phyloP scores from a whole-genome alignment of 2,888 invertebrate species.

The Leucophora obtusa region DNA sequence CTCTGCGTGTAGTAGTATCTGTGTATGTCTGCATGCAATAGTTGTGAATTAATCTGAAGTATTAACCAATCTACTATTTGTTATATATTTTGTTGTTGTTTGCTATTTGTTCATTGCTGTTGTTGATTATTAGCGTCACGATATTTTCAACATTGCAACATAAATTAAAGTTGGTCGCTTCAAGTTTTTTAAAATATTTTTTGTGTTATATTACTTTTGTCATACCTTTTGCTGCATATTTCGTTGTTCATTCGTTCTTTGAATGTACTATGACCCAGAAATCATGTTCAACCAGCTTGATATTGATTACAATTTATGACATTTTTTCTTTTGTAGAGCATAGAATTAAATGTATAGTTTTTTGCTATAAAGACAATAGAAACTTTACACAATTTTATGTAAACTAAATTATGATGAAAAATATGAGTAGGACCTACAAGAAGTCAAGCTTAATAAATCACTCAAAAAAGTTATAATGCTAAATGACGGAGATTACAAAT shows the following conservation, averaged over 20 bases:
- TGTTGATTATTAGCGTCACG: constrained; percentile 62
- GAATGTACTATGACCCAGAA: constrained; percentile 60
- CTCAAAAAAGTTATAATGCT: constrained; percentile 34
- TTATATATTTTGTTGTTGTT: constrained; percentile 24
- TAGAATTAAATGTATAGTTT: background rate
- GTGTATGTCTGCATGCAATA: background rate
- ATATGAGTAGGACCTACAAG: constrained; percentile 18
- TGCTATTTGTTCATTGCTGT: constrained; percentile 33
- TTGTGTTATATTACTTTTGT: constrained; percentile 23
- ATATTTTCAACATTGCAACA: constrained; percentile 62
- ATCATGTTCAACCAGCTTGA: constrained; percentile 61
- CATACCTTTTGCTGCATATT: constrained; percentile 34
- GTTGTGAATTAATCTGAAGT: constrained; percentile 53
- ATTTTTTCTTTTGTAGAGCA: background rate
- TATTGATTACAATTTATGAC: constrained; percentile 59
- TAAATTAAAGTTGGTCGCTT: constrained; percentile 62
- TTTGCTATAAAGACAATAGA: constrained; percentile 27
- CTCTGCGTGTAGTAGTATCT: no score
- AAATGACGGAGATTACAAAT: constrained; percentile 15
- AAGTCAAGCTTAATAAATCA: constrained; percentile 44
- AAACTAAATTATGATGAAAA: constrained; percentile 9
- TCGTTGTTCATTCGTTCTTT: constrained; percentile 33
- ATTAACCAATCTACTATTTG: constrained; percentile 56
- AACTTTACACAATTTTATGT: constrained; percentile 42
- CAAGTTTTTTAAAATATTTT: constrained; percentile 17